Evolutionary conservation across 2,888 invertebrate species (phyloP).

Genomic region (Acronicta alni): DNA sequence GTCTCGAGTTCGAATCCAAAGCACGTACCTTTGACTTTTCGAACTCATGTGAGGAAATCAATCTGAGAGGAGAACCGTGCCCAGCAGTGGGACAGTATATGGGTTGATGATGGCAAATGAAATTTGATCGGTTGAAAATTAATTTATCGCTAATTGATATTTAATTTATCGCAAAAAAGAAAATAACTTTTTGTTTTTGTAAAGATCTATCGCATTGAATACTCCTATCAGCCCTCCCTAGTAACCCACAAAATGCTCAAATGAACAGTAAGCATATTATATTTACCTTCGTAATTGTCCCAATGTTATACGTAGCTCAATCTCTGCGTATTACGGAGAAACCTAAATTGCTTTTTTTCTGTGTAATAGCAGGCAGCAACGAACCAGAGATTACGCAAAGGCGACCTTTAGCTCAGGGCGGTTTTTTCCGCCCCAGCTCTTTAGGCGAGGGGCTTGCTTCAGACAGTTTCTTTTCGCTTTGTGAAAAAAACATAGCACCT

Average conservation of each 20-base stretch:
- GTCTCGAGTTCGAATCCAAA: no score
- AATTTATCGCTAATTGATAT: no score
- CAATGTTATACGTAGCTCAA: conserved; percentile 54
- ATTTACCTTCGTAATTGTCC: conserved; percentile 56
- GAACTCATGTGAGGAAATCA: no score
- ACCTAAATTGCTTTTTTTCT: conserved; percentile 74
- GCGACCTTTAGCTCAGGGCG: conserved; percentile 74
- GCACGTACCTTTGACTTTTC: no score
- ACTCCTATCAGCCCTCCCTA: neutral
- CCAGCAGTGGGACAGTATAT: no score
- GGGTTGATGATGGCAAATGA: no score
- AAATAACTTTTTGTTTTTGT: no score
- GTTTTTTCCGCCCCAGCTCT: conserved; percentile 68
- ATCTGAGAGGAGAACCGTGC: no score
- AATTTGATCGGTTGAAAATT: no score
- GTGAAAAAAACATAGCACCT: conserved; percentile 53
- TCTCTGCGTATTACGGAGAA: conserved; percentile 59
- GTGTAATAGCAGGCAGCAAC: conserved; percentile 60
- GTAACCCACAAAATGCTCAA: neutral
- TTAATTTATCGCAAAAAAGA: no score
- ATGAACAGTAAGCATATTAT: conserved; percentile 22
- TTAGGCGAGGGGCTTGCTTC: conserved; percentile 56
- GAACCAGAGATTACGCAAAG: conserved; percentile 70
- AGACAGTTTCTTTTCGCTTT: conserved; percentile 64
- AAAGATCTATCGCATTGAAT: no score